Evolutionary conservation across 2,113 vertebrate genomes (phyloP), one percentile per base, ranked within the genome.

Genomic region (Furnarius figulus): DNA sequence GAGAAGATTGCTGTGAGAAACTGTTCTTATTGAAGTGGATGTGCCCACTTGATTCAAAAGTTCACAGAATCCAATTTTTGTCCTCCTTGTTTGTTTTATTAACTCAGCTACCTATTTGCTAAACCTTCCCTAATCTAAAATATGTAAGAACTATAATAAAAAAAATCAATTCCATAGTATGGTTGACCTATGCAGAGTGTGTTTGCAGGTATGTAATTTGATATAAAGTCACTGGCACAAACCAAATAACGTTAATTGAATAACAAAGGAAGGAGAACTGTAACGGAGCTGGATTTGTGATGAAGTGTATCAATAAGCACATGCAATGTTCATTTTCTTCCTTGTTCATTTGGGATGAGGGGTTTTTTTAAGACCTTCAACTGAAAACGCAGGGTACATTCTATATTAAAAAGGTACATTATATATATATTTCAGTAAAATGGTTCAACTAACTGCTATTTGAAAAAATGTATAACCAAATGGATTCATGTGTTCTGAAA

Each of bases 141-240:
- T 42, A 6, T 56, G 8, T 33, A 37, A 85, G 19, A 75, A 58
- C 1, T 50, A 3, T 21, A 79, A 55, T 22, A 16, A 62, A 63
- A 66, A 74, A 44, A 42, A 17, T 10, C 9, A 13, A 0, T 81
- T 72, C 42, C 28, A 3, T 47, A 3, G 5, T 21, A 2, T 22
- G 6, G 9, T 20, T 92, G n/a, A 49, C n/a, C 40, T 80, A 6
- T 33, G 31, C 10, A 46, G 40, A 53, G 10, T 1, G 0, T 1
- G 0, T 28, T 73, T 42, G 16, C 14, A 53, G 28, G 14, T 58
- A 12, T 21, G 18, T n/a, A 3, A 24, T 66, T 56, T 66, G 23
- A 7, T 77, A 27, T 40, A 24, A 84, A 8, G 3, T 40, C 52
- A 67, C 11, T 28, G 50, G 35, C n/a, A 66, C 30, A 85, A 85